These are phyloP conservation scores for Tenodera sinensis DNA, from an alignment of 2,888 invertebrate species.

Conservation along the genomic window DNA sequence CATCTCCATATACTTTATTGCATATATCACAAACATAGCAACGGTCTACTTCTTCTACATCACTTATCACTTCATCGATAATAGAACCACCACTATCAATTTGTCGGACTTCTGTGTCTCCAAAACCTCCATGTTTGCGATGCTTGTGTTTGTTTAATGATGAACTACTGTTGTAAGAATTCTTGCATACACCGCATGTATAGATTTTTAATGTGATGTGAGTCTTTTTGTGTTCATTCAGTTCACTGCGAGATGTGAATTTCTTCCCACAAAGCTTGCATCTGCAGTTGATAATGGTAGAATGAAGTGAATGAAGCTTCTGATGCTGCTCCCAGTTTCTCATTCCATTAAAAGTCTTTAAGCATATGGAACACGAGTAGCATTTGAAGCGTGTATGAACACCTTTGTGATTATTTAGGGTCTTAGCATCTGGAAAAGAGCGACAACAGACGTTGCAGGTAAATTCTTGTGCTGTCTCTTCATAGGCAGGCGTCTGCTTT, in stretches of 20 bases:
- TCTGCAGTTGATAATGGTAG: conserved; percentile 42
- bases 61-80: not conserved
- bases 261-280: conserved; percentile 62
- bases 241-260: conserved; percentile 56
- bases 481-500: not conserved
- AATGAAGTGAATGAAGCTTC: not conserved
- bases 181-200: conserved; percentile 55
- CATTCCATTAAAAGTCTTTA: conserved; percentile 19
- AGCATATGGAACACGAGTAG: conserved; percentile 19
- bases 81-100: conserved; percentile 35
- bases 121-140: conserved; percentile 31
- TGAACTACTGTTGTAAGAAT: conserved; percentile 60
- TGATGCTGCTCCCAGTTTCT: conserved; percentile 23
- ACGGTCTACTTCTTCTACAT: conserved; percentile 26
- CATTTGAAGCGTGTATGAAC: conserved; percentile 23
- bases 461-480: not conserved
- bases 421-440: conserved; percentile 14
- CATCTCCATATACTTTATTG: conserved; percentile 55
- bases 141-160: conserved; percentile 42
- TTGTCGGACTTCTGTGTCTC: conserved; percentile 36
- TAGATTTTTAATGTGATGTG: conserved; percentile 65
- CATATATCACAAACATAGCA: conserved; percentile 55
- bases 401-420: conserved; percentile 23
- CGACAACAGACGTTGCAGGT: conserved; percentile 21
- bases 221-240: conserved; percentile 62